These are phyloP conservation scores for Chloroclysta siterata DNA, from an alignment of 2,888 invertebrate genomes.

Conservation along the genomic window DNA sequence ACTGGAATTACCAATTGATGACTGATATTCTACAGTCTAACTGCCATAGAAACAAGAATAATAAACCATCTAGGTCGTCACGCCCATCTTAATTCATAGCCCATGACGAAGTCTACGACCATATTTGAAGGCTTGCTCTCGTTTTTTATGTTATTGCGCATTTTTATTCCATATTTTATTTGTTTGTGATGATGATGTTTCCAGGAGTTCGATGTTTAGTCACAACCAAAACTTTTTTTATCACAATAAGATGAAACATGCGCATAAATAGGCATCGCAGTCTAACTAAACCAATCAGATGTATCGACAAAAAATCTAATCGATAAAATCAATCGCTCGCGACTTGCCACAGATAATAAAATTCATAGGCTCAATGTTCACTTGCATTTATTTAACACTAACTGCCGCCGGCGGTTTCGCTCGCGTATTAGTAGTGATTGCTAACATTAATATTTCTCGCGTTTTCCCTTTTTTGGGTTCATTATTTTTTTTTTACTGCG, in stretches of 20 bases:
- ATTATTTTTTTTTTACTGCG: too few relatives aligned
- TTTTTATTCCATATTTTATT: not conserved
- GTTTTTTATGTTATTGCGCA: not conserved
- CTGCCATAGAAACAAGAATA: slow-evolving; percentile 17
- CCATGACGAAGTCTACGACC: slow-evolving; percentile 20
- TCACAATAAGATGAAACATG: not conserved
- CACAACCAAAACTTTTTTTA: not conserved
- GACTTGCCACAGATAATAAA: slow-evolving; percentile 9
- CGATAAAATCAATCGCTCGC: slow-evolving; percentile 33
- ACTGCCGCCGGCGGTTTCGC: too few relatives aligned
- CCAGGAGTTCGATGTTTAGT: too few relatives aligned
- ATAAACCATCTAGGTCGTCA: slow-evolving; percentile 20
- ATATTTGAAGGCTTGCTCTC: not conserved
- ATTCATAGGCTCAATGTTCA: not conserved
- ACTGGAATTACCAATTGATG: too few relatives aligned
- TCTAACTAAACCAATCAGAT: slow-evolving; percentile 17
- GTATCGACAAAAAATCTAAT: slow-evolving; percentile 35
- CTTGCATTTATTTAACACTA: not conserved
- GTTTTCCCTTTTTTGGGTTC: too few relatives aligned
- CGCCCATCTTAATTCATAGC: slow-evolving; percentile 26
- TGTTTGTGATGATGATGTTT: too few relatives aligned
- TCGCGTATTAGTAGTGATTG: too few relatives aligned
- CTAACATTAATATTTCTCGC: too few relatives aligned
- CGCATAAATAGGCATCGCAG: not conserved
- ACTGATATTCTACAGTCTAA: not conserved